phyloP scores from a whole-genome alignment of 2,113 vertebrate genomes.

The Pedionomus torquatus region DNA sequence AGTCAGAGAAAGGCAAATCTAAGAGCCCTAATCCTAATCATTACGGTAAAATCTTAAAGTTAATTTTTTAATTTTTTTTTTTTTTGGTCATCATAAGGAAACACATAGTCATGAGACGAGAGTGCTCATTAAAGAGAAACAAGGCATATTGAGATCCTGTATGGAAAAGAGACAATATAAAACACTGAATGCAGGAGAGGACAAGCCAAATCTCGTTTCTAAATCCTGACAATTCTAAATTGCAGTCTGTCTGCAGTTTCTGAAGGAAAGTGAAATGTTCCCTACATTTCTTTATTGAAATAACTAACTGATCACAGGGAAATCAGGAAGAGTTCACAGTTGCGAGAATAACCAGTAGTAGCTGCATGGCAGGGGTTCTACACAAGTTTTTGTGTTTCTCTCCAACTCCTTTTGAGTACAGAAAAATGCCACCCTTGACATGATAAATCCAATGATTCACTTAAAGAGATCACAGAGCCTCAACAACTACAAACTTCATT shows the following conservation, averaged over 20 bases:
- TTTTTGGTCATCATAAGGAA: background rate
- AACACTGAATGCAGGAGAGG: accelerated
- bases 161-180: background rate
- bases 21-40: background rate
- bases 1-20: background rate
- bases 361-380: background rate
- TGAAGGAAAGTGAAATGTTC: background rate
- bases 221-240: background rate
- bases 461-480: background rate
- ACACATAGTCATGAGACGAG: background rate
- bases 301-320: background rate
- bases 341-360: background rate
- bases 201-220: background rate
- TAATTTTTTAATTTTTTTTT: background rate
- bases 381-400: background rate
- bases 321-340: background rate
- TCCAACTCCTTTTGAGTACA: background rate
- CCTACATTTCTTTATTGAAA: background rate
- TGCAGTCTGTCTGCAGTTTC: background rate
- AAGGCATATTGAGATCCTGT: background rate
- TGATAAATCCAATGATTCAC: background rate
- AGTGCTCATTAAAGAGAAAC: background rate
- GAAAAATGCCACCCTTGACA: background rate
- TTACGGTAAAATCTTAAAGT: background rate
- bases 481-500: background rate